Base-by-base conservation (phyloP, 2,113 vertebrate genomes). In the Trinectes maculatus region DNA sequence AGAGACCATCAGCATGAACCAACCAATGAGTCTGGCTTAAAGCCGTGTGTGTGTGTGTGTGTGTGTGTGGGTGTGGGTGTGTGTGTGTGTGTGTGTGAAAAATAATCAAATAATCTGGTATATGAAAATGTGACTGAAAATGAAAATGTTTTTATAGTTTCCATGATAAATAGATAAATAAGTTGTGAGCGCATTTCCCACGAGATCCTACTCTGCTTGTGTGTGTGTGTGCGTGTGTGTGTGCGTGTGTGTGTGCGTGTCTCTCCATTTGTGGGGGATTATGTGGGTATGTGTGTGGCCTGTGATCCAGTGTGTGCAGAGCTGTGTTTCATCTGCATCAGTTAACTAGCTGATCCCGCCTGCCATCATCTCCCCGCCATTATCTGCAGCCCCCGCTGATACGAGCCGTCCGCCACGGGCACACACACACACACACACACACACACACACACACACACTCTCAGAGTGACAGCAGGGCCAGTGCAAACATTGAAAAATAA, bases 401-500 rank as follows among this genome's bases (percentile, higher is more conserved):
- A 46, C 39, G 78, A 84, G 84, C 47, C 53, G 71, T 56, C 60
- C 66, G 62, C 79, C 84, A 56, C 61, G 70, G 79, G 29, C 73
- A 6, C 64, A 29, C 64, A 63, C 47, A 48, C 70, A 8, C 47
- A 25, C 57, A 28, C 46, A 21, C 26, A 9, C 47, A 7, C 55
- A 44, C 54, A 40, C 68, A 62, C 36, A 49, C 59, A 44, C 68
- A 58, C 53, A 28, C 53, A 68, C 68, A 67, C 51, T 39, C 63
- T 61, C 60, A 49, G 53, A 53, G 10, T 6, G 11, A 42, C 66
- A 44, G 69, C 88, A 85, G 83, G 68, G 58, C 80, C 77, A 72
- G 92, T 81, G 91, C 87, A 76, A 94, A 94, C 85, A 91, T 92
- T 91, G 91, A 34, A 85, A 93, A 96, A 94, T 97, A 96, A 98